Conservation (phyloP, 2,797 vertebrate species). For the Garrulus glandarius region DNA sequence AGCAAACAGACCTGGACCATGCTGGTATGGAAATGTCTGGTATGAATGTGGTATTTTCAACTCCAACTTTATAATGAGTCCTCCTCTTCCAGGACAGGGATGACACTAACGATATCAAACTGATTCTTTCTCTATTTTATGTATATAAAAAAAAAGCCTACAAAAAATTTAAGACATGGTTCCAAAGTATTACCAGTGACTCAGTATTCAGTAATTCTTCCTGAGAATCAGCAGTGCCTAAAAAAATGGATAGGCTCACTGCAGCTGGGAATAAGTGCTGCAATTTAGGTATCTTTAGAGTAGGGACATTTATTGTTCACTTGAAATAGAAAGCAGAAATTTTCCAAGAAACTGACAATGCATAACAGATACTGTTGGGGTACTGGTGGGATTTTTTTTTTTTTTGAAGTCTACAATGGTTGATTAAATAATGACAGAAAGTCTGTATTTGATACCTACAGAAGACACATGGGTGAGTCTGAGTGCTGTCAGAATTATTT, state of each 20-base stretch:
- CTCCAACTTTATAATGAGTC: not conserved
- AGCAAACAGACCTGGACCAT: not conserved
- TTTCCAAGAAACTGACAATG: not conserved
- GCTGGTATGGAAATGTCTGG: not conserved
- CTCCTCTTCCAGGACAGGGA: not conserved
- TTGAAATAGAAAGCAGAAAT: not conserved
- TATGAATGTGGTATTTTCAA: not conserved
- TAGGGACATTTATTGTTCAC: not conserved
- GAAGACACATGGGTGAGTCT: not conserved
- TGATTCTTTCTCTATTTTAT: not conserved
- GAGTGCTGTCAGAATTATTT: not conserved
- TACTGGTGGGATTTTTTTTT: accelerated
- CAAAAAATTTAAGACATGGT: accelerated
- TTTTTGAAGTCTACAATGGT: not conserved
- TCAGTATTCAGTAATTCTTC: not conserved
- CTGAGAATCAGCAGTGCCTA: not conserved
- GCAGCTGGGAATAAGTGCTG: not conserved
- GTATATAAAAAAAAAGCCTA: no score
- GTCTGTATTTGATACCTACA: not conserved
- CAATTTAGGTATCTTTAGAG: not conserved
- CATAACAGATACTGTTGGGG: not conserved
- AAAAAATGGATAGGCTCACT: not conserved
- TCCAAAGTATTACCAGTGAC: not conserved
- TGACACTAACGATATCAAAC: not conserved
- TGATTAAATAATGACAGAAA: conserved; percentile 16